Evolutionary conservation across 1,140 invertebrate genomes (phyloP).

Genomic region (Myzus persicae): DNA sequence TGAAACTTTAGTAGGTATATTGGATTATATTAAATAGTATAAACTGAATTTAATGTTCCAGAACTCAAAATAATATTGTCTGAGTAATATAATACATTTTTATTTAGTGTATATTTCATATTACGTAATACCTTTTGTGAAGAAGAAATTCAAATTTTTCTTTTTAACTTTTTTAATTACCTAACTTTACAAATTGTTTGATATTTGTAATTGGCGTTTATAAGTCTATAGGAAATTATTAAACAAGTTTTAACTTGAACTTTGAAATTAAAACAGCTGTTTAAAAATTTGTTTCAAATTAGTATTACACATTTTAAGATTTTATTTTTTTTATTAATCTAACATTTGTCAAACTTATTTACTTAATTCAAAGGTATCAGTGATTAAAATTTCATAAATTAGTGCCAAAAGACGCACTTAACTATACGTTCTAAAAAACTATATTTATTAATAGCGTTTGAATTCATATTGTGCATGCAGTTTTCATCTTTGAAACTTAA

Average conservation of each 20-base stretch:
- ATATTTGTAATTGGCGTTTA: conserved; percentile 3
- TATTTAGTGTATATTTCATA: background rate
- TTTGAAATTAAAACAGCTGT: background rate
- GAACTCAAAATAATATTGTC: background rate
- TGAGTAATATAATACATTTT: background rate
- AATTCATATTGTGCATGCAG: background rate
- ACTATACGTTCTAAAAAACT: background rate
- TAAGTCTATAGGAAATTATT: conserved; percentile 19
- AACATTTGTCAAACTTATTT: background rate
- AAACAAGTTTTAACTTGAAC: conserved; percentile 5
- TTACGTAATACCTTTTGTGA: background rate
- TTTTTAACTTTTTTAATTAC: conserved; percentile 1
- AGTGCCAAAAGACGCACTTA: background rate
- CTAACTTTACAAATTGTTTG: background rate
- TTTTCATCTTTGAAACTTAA: background rate
- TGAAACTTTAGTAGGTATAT: background rate
- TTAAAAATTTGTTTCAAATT: conserved; percentile 13
- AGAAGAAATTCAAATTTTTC: background rate
- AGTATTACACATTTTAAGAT: background rate
- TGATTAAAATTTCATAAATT: background rate
- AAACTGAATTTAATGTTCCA: background rate
- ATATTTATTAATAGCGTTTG: background rate
- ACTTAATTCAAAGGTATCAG: background rate
- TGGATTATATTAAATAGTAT: background rate
- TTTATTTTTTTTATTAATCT: background rate